phyloP scores from a whole-genome alignment of 2,113 vertebrate species.

The Erinaceus europaeus region DNA sequence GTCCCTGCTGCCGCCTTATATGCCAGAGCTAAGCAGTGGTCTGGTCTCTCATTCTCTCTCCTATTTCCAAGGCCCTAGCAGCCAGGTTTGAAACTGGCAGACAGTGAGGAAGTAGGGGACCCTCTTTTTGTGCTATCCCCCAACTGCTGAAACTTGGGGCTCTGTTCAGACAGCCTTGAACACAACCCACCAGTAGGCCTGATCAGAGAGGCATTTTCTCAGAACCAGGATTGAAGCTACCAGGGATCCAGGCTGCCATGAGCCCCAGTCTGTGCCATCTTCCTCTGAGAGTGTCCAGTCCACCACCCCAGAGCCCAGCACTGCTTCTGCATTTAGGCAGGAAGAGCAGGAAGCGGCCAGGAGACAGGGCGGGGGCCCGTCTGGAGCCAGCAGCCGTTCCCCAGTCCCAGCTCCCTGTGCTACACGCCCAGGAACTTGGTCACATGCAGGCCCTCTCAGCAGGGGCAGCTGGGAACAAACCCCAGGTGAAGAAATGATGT shows the following conservation, averaged over 20 bases:
- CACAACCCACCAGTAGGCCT: not conserved
- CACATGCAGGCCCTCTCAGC: not conserved
- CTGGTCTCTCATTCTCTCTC: no score
- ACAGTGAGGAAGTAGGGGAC: not conserved
- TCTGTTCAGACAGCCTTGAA: not conserved
- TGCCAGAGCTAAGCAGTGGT: no score
- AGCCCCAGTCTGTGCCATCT: not conserved
- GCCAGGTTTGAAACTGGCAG: not conserved
- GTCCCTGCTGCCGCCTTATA: no score
- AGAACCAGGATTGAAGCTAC: not conserved
- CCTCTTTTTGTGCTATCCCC: not conserved
- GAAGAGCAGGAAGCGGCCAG: constrained; percentile 50
- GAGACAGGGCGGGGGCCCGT: constrained; percentile 54
- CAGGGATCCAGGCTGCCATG: not conserved
- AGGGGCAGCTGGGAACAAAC: not conserved
- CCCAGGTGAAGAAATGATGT: not conserved
- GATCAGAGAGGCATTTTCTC: not conserved
- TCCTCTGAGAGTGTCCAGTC: constrained; percentile 3
- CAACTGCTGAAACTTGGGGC: accelerated
- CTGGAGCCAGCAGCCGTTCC: constrained; percentile 47
- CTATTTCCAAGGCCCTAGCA: not conserved
- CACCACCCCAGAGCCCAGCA: not conserved
- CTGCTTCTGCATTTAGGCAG: constrained; percentile 59
- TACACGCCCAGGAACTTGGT: not conserved
- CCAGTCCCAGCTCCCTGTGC: constrained; percentile 20